Percentiles rank a stretch among this genome's conserved stretches.
These are phyloP conservation scores for Sylvicola fuscatus DNA, from an alignment of 2,888 invertebrate species.

Conservation along the genomic window DNA sequence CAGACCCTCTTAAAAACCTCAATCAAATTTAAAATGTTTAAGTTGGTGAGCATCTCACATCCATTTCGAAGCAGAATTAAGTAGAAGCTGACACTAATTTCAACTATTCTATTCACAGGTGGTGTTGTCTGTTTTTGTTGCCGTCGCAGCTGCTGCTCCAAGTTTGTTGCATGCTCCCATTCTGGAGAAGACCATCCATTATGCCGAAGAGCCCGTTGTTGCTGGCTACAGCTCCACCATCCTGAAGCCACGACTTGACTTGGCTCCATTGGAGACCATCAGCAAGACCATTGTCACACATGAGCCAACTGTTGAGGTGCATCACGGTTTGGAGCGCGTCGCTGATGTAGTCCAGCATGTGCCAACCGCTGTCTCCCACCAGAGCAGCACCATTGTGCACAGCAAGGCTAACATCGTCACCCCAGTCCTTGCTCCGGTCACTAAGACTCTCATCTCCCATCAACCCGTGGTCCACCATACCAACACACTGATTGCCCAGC, in stretches of 20 bases:
- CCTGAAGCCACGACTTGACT: too few relatives aligned
- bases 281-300: neutral
- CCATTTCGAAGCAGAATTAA: too few relatives aligned
- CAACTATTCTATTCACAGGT: slow-evolving; percentile 18
- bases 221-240: slow-evolving; percentile 6
- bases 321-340: slow-evolving; percentile 8
- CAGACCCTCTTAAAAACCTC: slow-evolving; percentile 3
- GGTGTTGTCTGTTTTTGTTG: slow-evolving; percentile 39
- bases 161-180: too few relatives aligned
- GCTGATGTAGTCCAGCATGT: slow-evolving; percentile 17
- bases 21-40: slow-evolving; percentile 17
- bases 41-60: slow-evolving; percentile 17
- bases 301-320: neutral
- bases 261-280: slow-evolving; percentile 7
- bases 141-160: slow-evolving; percentile 26
- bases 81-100: too few relatives aligned
- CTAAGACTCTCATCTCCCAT: neutral
- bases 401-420: slow-evolving; percentile 10
- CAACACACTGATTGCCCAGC: neutral
- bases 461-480: neutral
- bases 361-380: slow-evolving; percentile 31
- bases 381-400: slow-evolving; percentile 30
- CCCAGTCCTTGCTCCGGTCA: slow-evolving; percentile 3
- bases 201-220: slow-evolving; percentile 15
- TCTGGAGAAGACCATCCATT: too few relatives aligned